Conservation (phyloP, 2,888 invertebrate species). For the Oligia latruncula region DNA sequence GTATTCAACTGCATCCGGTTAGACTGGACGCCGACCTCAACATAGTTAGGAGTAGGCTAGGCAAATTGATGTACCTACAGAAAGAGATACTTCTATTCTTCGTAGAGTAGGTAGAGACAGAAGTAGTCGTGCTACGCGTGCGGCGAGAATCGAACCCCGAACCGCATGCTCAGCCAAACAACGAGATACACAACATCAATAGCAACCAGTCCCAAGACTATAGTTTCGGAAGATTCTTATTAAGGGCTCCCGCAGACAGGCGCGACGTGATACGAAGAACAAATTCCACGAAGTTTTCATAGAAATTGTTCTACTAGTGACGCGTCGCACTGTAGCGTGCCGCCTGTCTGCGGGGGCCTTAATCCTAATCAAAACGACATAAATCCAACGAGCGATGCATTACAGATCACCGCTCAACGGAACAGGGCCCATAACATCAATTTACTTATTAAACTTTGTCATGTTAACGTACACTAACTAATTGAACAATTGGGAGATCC, state of each 20-base stretch:
- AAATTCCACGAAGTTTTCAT: not conserved
- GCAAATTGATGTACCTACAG: not conserved
- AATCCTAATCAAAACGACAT: not conserved
- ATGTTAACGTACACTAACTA: conserved; percentile 21
- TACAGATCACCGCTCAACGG: conserved; percentile 1
- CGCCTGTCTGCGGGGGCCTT: not conserved
- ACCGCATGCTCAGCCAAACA: not conserved
- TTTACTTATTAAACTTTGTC: conserved; percentile 25
- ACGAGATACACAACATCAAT: not conserved
- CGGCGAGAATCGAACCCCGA: not conserved
- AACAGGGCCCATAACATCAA: conserved; percentile 31
- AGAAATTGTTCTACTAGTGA: not conserved
- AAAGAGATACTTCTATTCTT: too few relatives aligned
- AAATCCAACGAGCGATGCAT: not conserved
- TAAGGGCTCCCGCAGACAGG: too few relatives aligned
- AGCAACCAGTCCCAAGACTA: not conserved
- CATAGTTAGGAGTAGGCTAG: not conserved
- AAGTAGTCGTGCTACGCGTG: too few relatives aligned
- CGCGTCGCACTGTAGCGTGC: not conserved
- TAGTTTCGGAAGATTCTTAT: not conserved
- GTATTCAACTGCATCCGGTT: not conserved
- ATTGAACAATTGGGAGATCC: conserved; percentile 24
- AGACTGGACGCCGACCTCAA: not conserved
- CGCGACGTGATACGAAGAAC: not conserved
- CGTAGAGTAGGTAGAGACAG: too few relatives aligned